Percentiles rank a stretch among this genome's conserved stretches.
Evolutionary conservation across 92 coral and sea anemone genomes (phyloP).

Genomic region (Metridium senile): DNA sequence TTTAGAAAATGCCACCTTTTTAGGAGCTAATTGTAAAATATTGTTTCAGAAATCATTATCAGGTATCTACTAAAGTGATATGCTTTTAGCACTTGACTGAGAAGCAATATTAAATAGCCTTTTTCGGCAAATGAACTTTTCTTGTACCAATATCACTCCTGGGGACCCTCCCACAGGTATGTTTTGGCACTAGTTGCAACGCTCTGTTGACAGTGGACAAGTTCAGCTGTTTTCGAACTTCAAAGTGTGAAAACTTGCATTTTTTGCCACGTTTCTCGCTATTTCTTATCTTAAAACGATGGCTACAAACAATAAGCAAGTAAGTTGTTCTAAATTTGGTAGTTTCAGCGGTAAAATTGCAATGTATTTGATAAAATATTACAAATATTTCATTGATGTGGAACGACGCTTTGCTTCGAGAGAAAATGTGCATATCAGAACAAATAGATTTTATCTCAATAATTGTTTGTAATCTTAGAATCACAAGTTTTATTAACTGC

Average conservation of each 20-base stretch:
- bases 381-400: not conserved
- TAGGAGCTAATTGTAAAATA: not conserved
- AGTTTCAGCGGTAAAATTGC: not conserved
- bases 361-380: not conserved
- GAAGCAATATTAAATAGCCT: not conserved
- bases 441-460: slow-evolving; percentile 2
- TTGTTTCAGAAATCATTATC: not conserved
- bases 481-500: not conserved
- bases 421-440: not conserved
- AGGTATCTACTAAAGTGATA: not conserved
- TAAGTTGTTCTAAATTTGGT: not conserved
- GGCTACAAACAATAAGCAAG: slow-evolving; percentile 8
- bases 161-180: slow-evolving; percentile 30
- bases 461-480: not conserved
- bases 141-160: slow-evolving; percentile 15
- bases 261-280: not conserved
- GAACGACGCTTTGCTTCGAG: not conserved
- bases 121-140: slow-evolving; percentile 7
- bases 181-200: slow-evolving; percentile 6
- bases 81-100: not conserved
- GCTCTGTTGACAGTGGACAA: slow-evolving; percentile 14
- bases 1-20: not conserved
- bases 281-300: not conserved
- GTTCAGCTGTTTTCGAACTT: slow-evolving; percentile 14
- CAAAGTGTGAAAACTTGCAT: slow-evolving; percentile 8